Conservation (phyloP, 2,888 invertebrate genomes). For the Adineta ricciae region DNA sequence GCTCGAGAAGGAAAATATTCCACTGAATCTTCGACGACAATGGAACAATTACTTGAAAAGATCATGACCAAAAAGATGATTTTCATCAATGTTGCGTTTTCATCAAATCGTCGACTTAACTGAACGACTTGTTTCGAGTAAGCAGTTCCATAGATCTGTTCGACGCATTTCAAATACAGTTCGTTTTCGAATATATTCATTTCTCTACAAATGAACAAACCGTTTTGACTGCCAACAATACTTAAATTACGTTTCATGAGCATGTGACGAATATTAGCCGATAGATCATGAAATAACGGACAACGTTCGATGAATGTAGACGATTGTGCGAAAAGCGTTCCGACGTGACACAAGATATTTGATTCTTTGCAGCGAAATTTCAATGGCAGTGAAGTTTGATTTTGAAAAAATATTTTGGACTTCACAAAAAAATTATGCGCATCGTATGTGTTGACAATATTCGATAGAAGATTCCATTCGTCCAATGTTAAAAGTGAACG, state of each 20-base stretch:
- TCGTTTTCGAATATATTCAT: not conserved
- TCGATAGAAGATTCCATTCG: not conserved
- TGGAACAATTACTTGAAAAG: not conserved
- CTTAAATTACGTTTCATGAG: not conserved
- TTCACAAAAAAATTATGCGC: not conserved
- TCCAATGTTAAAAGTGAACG: not conserved
- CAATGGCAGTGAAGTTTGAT: not conserved
- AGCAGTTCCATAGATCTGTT: not conserved
- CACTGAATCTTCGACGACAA: not conserved
- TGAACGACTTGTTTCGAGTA: not conserved
- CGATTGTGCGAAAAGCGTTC: not conserved
- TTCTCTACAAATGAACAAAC: not conserved
- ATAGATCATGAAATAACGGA: not conserved
- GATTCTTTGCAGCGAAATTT: not conserved
- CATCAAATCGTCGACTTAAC: not conserved
- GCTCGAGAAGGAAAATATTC: not conserved
- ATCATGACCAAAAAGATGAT: not conserved
- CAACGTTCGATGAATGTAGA: not conserved
- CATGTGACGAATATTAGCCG: not conserved
- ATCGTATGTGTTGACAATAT: not conserved
- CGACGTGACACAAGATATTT: not conserved
- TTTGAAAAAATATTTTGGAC: not conserved
- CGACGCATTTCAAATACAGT: not conserved
- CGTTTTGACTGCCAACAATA: not conserved
- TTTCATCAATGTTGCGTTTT: not conserved